Percentiles rank a stretch among this genome's conserved stretches.
phyloP scores from a whole-genome alignment of 2,888 invertebrate genomes.

The Cotesia congregata region DNA sequence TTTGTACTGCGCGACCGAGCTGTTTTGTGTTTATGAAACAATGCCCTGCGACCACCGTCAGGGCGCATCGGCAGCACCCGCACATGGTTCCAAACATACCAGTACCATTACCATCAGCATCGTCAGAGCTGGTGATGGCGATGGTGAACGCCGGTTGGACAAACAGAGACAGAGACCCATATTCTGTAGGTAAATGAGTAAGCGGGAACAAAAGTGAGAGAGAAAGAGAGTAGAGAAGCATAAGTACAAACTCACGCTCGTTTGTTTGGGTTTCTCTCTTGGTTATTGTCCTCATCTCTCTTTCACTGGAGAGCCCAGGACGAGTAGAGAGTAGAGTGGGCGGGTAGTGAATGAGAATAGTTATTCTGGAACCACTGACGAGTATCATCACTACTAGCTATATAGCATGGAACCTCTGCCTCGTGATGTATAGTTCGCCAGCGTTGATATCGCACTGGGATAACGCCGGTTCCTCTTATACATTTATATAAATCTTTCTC shows the following conservation, averaged over 20 bases:
- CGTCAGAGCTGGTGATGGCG: background rate
- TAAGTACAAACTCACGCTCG: conserved; percentile 15
- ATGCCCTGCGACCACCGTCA: conserved; percentile 58
- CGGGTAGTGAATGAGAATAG: conserved; percentile 17
- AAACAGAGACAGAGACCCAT: background rate
- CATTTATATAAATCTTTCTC: background rate
- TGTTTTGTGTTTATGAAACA: conserved; percentile 69
- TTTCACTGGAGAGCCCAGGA: conserved; percentile 15
- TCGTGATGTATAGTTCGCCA: conserved; percentile 36
- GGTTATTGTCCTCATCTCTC: background rate
- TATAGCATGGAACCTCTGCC: background rate
- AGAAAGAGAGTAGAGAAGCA: conserved; percentile 7
- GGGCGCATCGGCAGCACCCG: conserved; percentile 14
- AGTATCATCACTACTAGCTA: conserved; percentile 18
- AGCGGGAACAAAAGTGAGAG: background rate
- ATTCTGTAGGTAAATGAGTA: background rate
- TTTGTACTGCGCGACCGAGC: conserved; percentile 65
- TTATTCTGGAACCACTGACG: conserved; percentile 17
- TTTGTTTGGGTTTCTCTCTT: conserved; percentile 21
- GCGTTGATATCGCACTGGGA: conserved; percentile 34
- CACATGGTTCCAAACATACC: conserved; percentile 4
- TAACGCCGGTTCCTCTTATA: conserved; percentile 10
- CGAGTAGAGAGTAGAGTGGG: background rate
- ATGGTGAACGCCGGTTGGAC: background rate
- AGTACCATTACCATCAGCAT: background rate